Base-by-base conservation (phyloP, 35 echinoderm and acorn worm species). In the Anneissia japonica region DNA sequence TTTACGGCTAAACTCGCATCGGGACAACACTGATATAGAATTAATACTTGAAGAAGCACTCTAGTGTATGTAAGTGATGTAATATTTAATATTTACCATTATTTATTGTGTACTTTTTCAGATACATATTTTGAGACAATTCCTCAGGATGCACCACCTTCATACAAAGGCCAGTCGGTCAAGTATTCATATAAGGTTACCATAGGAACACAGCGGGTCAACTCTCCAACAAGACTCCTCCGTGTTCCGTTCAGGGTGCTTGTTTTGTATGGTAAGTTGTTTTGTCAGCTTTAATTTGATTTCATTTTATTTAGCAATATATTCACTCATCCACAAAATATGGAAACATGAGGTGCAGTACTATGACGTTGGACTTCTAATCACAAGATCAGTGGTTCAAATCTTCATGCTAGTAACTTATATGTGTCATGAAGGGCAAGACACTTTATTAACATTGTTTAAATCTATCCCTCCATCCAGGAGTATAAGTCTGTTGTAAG, bases 121-220 rank as follows among this genome's bases (percentile, higher is more conserved):
- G 95, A 94, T 75, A 35, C 88, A 29, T 98, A 98, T 37, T 79
- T 38, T 72, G 95, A 98, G 82, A 91, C 89, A 19, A 98, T 98
- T 46, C 95, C 95, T 0, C 85, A 83, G 38, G 95, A 98, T 91
- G 95, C 95, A 16, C 95, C 95, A 37, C 95, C 95, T 0, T 98
- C 95, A 5, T 98, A 94, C 77, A 79, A 92, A 88, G 95, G 95
- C 37, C 95, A 98, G 76, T 92, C 92, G 72, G 95, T 98, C 46
- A 98, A 98, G 73, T 98, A 98, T 84, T 98, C 95, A 36, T 98
- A 98, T 75, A 98, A 98, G 84, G 92, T 98, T 32, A 92, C 95
- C 82, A 91, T 98, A 30, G 95, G 95, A 72, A 87, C 89, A 14
- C 95, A 98, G 73, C 74, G 92, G 39, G 86, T 98, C 29, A 89